Base-by-base conservation (phyloP, 2,797 vertebrate genomes). In the Bradypodion pumilum region DNA sequence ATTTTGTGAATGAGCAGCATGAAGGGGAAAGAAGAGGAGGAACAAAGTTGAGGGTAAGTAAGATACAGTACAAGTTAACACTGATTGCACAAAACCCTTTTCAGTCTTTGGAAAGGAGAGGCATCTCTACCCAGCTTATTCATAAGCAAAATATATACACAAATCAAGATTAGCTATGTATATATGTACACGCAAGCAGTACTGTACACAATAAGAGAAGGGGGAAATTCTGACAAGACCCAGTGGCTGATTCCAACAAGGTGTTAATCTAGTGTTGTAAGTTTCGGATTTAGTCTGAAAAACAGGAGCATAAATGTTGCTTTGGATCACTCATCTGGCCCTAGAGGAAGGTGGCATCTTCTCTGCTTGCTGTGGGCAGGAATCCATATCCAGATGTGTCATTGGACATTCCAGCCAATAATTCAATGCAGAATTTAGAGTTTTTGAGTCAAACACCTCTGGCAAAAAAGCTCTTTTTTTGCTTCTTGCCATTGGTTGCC, bases 131-230 rank as follows among this genome's bases (percentile, higher is more conserved):
- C 89, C 63, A 68, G 32, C 19, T 69, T 68, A 76, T 77, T 80
- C 52, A 77, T 93, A 93, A 92, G 92, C 94, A 94, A 83, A 83
- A 83, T 83, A 83, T 94, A 94, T 94, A 94, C 93, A 94, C 89
- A 92, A 89, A 89, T 94, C 89, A 90, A 62, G 52, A 27, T 77
- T 7, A 42, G 16, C 86, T 94, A 92, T 94, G 92, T 94, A 94
- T 93, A 94, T 93, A 93, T 94, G 90, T 94, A 95, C 93, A 94
- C 89, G 88, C 81, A 92, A 90, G 91, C 90, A 91, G 91, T 91
- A 85, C 91, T 94, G 89, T 92, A 94, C 91, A 91, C 92, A 92
- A 92, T 19, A 52, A 1, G 85, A 73, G 90, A 29, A 74, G 5
- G 2, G 27, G 77, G 80, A 86, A 90, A 83, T 90, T 88, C 82